Conservation (phyloP, 2,113 vertebrate genomes). For the Odobenus rosmarus region DNA sequence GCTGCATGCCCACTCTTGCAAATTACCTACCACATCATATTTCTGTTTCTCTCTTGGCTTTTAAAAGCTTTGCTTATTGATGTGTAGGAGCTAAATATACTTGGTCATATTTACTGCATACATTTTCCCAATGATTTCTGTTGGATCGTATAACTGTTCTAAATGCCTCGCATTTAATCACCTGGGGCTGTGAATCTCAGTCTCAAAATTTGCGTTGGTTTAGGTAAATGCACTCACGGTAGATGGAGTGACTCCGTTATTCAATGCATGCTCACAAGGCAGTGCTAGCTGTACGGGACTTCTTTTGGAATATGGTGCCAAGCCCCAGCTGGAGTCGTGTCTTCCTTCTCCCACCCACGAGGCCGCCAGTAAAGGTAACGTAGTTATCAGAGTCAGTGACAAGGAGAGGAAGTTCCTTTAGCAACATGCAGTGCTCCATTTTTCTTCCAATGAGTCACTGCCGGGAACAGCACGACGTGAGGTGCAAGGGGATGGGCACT, state of each 20-base stretch:
- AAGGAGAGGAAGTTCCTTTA: not conserved
- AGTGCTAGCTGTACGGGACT: constrained; percentile 92
- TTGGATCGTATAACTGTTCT: not conserved
- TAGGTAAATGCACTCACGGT: constrained; percentile 95
- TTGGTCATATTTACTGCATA: not conserved
- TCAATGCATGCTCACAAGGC: constrained; percentile 94
- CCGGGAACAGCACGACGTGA: not conserved
- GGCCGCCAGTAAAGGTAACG: constrained; percentile 93
- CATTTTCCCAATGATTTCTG: not conserved
- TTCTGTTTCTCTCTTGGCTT: not conserved
- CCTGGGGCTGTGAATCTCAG: not conserved
- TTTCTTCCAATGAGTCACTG: not conserved
- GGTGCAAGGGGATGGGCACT: not conserved
- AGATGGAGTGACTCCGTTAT: constrained; percentile 95
- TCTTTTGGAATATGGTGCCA: constrained; percentile 94
- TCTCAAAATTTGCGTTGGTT: constrained; percentile 59
- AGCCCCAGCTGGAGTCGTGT: constrained; percentile 89
- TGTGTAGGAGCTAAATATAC: not conserved
- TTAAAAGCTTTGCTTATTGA: not conserved
- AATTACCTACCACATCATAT: not conserved
- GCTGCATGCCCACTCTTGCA: not conserved
- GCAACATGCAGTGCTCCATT: not conserved
- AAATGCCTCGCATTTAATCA: not conserved
- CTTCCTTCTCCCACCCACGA: constrained; percentile 94
- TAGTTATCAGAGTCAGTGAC: not conserved